Evolutionary conservation across 2,888 invertebrate genomes (phyloP).

Genomic region (Thera britannica): DNA sequence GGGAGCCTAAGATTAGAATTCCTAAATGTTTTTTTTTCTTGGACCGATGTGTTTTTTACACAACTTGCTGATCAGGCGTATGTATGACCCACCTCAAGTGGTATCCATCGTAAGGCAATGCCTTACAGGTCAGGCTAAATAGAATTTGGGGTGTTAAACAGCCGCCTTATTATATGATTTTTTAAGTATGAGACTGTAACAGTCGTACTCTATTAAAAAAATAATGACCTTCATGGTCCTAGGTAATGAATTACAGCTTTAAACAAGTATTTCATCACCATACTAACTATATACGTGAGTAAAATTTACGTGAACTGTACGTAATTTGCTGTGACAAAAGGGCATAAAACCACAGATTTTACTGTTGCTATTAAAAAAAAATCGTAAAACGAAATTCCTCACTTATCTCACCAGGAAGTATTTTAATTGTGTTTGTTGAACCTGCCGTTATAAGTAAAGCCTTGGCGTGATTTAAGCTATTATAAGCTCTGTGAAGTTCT

Average conservation of each 20-base stretch:
- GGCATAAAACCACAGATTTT: slow-evolving; percentile 14
- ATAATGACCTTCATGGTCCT: too few species aligned
- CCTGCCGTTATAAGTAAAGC: background rate
- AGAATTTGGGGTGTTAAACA: too few species aligned
- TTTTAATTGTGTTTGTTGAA: slow-evolving; percentile 21
- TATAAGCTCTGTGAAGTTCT: slow-evolving; percentile 50
- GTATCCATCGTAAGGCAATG: too few species aligned
- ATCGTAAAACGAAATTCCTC: slow-evolving; percentile 25
- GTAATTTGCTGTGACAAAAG: slow-evolving; percentile 4
- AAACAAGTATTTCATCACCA: slow-evolving; percentile 1
- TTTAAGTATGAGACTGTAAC: too few species aligned
- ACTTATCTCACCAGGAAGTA: slow-evolving; percentile 30
- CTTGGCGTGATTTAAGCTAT: slow-evolving; percentile 54
- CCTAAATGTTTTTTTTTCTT: too few species aligned
- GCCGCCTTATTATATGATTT: too few species aligned
- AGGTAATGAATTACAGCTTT: background rate
- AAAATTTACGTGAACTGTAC: slow-evolving; percentile 7
- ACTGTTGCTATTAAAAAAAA: slow-evolving; percentile 30
- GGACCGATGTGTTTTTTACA: too few species aligned
- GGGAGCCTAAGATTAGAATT: too few species aligned
- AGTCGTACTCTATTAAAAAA: too few species aligned
- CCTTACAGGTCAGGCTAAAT: too few species aligned
- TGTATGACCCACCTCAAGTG: too few species aligned
- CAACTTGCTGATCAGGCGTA: too few species aligned
- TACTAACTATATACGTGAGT: background rate